A percentile compares a stretch with the other conserved stretches of the same genome.
phyloP scores from a whole-genome alignment of 2,113 vertebrate species.

The Patagioenas fasciata region DNA sequence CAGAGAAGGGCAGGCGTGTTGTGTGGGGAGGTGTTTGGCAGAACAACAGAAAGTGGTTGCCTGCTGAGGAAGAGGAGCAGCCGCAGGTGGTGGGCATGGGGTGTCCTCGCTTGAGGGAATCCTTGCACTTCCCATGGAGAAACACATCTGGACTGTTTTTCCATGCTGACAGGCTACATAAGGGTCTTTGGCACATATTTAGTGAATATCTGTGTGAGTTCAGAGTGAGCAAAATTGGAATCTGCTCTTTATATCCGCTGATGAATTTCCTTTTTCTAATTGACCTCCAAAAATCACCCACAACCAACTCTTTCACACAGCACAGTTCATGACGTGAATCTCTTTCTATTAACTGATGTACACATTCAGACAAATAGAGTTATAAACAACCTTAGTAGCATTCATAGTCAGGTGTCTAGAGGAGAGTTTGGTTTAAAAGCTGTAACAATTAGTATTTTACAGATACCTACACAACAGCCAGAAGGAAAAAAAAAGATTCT shows the following conservation, averaged over 20 bases:
- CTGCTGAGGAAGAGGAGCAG: rapidly evolving
- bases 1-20: rapidly evolving
- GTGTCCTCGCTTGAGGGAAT: neutral
- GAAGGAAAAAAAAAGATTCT: neutral
- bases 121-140: neutral
- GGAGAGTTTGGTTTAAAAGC: neutral
- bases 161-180: neutral
- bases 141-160: neutral
- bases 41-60: neutral
- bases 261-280: neutral
- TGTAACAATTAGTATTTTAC: neutral
- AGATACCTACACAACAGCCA: neutral
- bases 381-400: neutral
- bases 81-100: neutral
- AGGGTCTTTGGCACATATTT: neutral
- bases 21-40: neutral
- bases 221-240: neutral
- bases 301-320: neutral
- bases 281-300: neutral
- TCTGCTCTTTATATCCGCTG: neutral
- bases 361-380: neutral
- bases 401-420: neutral
- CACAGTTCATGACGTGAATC: neutral
- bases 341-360: neutral
- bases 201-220: neutral